These are phyloP conservation scores for Synanceia verrucosa DNA, from an alignment of 2,797 vertebrate species.

Conservation along the genomic window DNA sequence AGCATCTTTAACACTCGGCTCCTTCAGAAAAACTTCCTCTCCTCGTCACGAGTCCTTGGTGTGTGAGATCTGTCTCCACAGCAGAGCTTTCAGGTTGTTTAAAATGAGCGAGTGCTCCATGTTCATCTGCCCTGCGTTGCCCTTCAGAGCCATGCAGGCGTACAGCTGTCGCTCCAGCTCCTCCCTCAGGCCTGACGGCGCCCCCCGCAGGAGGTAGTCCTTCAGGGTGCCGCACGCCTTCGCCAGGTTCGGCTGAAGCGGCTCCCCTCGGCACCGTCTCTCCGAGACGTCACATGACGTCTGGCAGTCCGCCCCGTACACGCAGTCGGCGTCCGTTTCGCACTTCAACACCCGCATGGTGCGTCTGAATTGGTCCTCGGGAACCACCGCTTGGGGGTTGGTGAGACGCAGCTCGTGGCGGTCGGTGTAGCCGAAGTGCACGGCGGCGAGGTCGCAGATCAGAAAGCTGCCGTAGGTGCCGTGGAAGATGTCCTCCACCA, in stretches of 20 bases:
- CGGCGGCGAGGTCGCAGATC: slow-evolving; percentile 93
- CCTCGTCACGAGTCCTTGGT: slow-evolving; percentile 92
- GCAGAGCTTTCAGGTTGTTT: slow-evolving; percentile 96
- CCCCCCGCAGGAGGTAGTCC: slow-evolving; percentile 94
- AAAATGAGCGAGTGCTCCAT: slow-evolving; percentile 99
- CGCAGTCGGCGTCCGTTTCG: slow-evolving; percentile 90
- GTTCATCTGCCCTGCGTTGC: slow-evolving; percentile 94
- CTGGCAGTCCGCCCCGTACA: slow-evolving; percentile 91
- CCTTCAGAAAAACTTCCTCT: neutral
- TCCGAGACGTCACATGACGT: slow-evolving; percentile 89
- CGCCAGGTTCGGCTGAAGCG: slow-evolving; percentile 92
- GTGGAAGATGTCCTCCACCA: slow-evolving; percentile 98
- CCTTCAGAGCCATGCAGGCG: slow-evolving; percentile 94
- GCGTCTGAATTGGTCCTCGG: slow-evolving; percentile 90
- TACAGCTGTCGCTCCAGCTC: slow-evolving; percentile 97
- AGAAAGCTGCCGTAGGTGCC: slow-evolving; percentile 97
- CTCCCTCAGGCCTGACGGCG: slow-evolving; percentile 89
- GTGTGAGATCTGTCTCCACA: slow-evolving; percentile 99
- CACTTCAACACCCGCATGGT: slow-evolving; percentile 90
- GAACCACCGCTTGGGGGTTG: slow-evolving; percentile 88
- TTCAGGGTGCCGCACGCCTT: slow-evolving; percentile 94
- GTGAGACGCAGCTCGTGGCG: slow-evolving; percentile 86
- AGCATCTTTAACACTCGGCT: slow-evolving; percentile 41
- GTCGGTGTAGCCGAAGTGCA: slow-evolving; percentile 80
- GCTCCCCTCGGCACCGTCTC: slow-evolving; percentile 90